These are phyloP conservation scores for Cataglyphis rosenhaueri DNA, from an alignment of 2,888 invertebrate species.

Conservation along the genomic window DNA sequence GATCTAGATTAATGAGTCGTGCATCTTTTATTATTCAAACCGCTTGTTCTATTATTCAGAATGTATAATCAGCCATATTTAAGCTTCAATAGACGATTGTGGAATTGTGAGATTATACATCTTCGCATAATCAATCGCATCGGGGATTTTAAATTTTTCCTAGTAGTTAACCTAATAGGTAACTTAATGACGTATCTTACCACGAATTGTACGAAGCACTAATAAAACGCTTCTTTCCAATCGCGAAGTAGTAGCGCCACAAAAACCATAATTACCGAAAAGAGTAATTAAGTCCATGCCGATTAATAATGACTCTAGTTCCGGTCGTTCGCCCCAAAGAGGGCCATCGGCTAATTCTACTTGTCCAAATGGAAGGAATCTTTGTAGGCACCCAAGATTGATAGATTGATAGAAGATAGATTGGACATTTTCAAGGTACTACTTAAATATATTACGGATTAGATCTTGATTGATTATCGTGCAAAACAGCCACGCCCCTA, in stretches of 20 bases:
- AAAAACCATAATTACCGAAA: slow-evolving; percentile 79
- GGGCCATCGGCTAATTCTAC: slow-evolving; percentile 38
- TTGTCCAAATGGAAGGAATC: slow-evolving; percentile 4
- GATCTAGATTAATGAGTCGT: slow-evolving; percentile 25
- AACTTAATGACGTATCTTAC: slow-evolving; percentile 16
- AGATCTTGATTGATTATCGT: slow-evolving; percentile 40
- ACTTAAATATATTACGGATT: slow-evolving; percentile 34
- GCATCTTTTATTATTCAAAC: slow-evolving; percentile 17
- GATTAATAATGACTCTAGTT: slow-evolving; percentile 41
- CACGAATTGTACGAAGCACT: slow-evolving; percentile 31
- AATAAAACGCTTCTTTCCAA: slow-evolving; percentile 39
- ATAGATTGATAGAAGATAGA: slow-evolving; percentile 45
- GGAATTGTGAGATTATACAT: slow-evolving; percentile 28
- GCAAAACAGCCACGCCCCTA: slow-evolving; percentile 11
- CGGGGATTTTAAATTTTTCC: slow-evolving; percentile 38
- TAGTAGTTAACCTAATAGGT: slow-evolving; percentile 11
- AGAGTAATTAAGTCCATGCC: slow-evolving; percentile 75
- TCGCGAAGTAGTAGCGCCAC: slow-evolving; percentile 20
- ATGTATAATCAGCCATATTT: slow-evolving; percentile 12
- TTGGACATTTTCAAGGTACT: slow-evolving; percentile 30
- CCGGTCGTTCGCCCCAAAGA: slow-evolving; percentile 36
- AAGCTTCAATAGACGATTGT: slow-evolving; percentile 15
- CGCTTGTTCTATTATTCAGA: slow-evolving; percentile 24
- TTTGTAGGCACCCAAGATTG: slow-evolving; percentile 32
- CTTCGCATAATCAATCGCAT: slow-evolving; percentile 40